Percentiles rank a stretch among this genome's conserved stretches.
Evolutionary conservation across 2,888 invertebrate species (phyloP).

Genomic region (Drosophila paranaensis): DNA sequence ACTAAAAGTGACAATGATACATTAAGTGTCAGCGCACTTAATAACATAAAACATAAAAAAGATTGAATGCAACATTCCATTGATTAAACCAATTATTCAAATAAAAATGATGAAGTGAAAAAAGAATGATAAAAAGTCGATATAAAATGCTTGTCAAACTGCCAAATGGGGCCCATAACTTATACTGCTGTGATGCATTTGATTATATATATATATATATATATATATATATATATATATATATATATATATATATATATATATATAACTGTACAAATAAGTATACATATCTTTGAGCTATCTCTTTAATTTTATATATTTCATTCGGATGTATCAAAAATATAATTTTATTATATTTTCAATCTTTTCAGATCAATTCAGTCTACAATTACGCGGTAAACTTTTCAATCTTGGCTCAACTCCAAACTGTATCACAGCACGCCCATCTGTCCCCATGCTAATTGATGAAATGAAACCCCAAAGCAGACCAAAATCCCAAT

Average conservation of each 20-base stretch:
- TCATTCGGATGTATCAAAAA: not conserved
- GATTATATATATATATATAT: not conserved
- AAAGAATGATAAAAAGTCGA: constrained; percentile 8
- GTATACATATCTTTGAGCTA: not conserved
- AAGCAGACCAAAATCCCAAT: constrained; percentile 1
- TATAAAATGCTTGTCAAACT: not conserved
- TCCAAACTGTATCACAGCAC: constrained; percentile 15
- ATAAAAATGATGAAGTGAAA: constrained; percentile 8
- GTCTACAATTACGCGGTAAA: constrained; percentile 26
- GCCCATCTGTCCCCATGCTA: constrained; percentile 9
- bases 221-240: not conserved
- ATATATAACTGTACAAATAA: no score
- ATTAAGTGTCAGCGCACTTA: constrained; percentile 40
- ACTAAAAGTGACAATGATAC: constrained; percentile 62
- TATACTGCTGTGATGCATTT: not conserved
- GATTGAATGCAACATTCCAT: constrained; percentile 13
- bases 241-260: no score
- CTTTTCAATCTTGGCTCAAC: constrained; percentile 17
- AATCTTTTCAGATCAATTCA: constrained; percentile 15
- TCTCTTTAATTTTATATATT: not conserved
- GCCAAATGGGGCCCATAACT: not conserved
- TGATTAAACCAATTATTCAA: constrained; percentile 32
- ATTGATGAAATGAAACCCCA: not conserved
- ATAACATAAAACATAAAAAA: constrained; percentile 13
- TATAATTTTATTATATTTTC: not conserved